Percentiles rank a stretch among this genome's conserved stretches.
Evolutionary conservation across 2,113 vertebrate genomes (phyloP).

Genomic region (Grammomys dolichurus): DNA sequence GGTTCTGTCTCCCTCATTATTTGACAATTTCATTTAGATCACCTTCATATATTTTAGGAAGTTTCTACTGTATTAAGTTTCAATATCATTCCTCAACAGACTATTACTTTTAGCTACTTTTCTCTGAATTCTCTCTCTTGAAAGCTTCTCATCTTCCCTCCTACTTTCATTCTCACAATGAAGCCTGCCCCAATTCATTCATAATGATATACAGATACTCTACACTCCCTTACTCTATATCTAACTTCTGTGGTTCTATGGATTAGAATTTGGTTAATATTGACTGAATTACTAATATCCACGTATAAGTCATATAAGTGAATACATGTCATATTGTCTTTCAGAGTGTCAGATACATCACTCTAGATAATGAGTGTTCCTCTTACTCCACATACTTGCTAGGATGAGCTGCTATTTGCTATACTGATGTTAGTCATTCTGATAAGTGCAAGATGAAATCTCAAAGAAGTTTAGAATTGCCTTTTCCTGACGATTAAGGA

Average conservation of each 20-base stretch:
- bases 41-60: background rate
- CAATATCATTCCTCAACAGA: background rate
- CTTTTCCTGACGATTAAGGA: background rate
- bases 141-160: background rate
- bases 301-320: no score
- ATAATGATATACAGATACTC: background rate
- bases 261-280: no score
- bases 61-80: background rate
- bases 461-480: background rate
- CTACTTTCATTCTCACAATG: background rate
- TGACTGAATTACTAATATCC: no score
- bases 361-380: no score
- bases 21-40: background rate
- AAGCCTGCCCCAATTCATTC: background rate
- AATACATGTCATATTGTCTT: no score
- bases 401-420: background rate
- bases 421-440: background rate
- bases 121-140: background rate
- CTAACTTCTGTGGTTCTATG: background rate
- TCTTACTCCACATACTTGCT: background rate
- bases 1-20: background rate
- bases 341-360: no score
- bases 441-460: background rate
- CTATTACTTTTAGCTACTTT: background rate
- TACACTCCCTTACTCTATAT: background rate